These are phyloP conservation scores for Sinhomidia bicolor DNA, from an alignment of 2,888 invertebrate genomes.

Conservation along the genomic window DNA sequence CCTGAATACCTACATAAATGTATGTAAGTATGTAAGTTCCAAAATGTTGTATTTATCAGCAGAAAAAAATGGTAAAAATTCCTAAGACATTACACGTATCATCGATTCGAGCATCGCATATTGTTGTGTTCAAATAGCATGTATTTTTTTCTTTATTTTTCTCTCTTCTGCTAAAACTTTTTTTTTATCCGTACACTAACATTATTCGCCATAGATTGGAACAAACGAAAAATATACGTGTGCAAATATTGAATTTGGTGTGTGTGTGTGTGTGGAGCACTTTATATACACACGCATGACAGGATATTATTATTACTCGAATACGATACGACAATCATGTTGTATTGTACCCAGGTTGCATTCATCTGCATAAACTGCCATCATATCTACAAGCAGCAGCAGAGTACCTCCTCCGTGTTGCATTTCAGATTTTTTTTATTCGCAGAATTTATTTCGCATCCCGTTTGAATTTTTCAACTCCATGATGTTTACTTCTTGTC, in stretches of 20 bases:
- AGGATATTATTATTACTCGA: not conserved
- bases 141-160: too few species aligned
- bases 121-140: not conserved
- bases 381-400: too few species aligned
- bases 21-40: not conserved
- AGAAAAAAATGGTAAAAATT: not conserved
- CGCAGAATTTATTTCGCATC: not conserved
- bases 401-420: not conserved
- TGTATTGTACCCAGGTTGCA: not conserved
- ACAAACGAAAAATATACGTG: too few species aligned
- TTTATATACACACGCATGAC: not conserved
- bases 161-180: not conserved
- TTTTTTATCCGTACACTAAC: not conserved
- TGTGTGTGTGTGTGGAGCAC: not conserved
- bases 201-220: not conserved
- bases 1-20: not conserved
- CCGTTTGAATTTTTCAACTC: conserved; percentile 5
- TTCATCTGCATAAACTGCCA: not conserved
- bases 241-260: conserved; percentile 9
- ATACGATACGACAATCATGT: too few species aligned
- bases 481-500: not conserved
- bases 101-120: not conserved
- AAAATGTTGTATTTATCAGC: not conserved
- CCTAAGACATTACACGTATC: not conserved
- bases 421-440: not conserved